Evolutionary conservation across 2,888 invertebrate genomes (phyloP), one percentile per base, ranked within the genome.

Genomic region (Ochlodes sylvanus): DNA sequence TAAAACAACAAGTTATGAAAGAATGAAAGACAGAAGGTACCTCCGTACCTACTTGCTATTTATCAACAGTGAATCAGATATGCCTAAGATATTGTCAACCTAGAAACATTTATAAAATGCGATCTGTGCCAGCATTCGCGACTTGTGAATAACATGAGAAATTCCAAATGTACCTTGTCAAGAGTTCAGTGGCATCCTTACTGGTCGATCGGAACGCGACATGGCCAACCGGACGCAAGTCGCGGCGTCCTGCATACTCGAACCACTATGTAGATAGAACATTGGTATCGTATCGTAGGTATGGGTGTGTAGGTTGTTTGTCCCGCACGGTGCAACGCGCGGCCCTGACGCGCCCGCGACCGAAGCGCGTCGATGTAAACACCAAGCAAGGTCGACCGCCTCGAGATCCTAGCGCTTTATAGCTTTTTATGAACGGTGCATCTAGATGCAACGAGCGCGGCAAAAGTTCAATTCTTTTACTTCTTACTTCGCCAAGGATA

Each of bases 301-400:
- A 84, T 85, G 75, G 75, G 67, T 88, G 84, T 89, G 82, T 89
- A 80, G 84, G 86, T 87, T 90, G 90, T 89, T 91, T 91, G 90
- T 85, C 85, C 80, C 84, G 79, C 76, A 76, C 77, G 78, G 73
- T 88, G 88, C 89, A 88, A 82, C 79, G 90, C 74, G 87, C 89
- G 90, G 85, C 89, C 90, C 78, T 89, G 91, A 87, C 85, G 87
- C 83, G 87, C 79, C 81, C 81, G 87, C 85, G 84, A 84, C 86
- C 86, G 84, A 83, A 80, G 85, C 85, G 78, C 77, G 74, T 75
- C 81, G 82, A 84, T 82, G 86, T 90, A 89, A 90, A 91, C 90
- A 90, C 76, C 81, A 77, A 77, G 81, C 90, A 92, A 92, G 91
- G 91, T 91, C 89, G 89, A 87, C 84, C 80, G 87, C 87, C 86